Evolutionary conservation across 2,888 invertebrate species (phyloP), one percentile per base, ranked within the genome.

Genomic region (Agriotes lineatus): DNA sequence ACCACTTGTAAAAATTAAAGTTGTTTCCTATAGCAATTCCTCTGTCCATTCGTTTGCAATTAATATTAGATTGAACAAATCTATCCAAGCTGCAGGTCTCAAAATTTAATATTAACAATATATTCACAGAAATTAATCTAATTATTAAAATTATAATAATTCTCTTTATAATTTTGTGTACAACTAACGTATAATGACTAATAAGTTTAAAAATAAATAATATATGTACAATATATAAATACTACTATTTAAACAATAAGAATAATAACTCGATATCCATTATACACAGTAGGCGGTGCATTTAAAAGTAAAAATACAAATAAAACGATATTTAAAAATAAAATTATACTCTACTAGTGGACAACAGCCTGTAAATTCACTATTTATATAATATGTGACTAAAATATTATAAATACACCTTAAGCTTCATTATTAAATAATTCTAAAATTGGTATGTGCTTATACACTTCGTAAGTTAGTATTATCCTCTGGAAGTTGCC

Each of bases 391-490:
- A 54, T 54, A 54, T 37, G 19, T 42, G 37, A 50, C 54, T 62
- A 42, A 62, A 62, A 52, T 54, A 52, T 37, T 35, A 39, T 56
- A 39, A 62, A 62, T 54, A 54, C 37, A 39, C 50, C 35, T 35
- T 37, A 61, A 54, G 62, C 62, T 37, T 44, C 12, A 12, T 62
- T 52, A 48, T 18, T 62, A 50, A 60, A 60, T 62, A 62, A 12
- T 54, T 54, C 30, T 44, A 52, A 25, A 54, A 52, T 52, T 62
- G 60, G 48, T 48, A 60, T 35, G 37, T 60, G 50, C 58, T 58
- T 20, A 48, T 20, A 22, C 22, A 22, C 18, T 48, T 42, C 30
- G 22, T 52, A 22, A 14, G 18, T 45, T 18, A 45, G n/a, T 14
- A 45, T 48, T 30, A 25, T 52, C 7, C 30, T 16, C 1, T 42